Evolutionary conservation across 92 coral and sea anemone genomes (phyloP), one percentile per base, ranked within the genome.

Genomic region (Porites lobata): DNA sequence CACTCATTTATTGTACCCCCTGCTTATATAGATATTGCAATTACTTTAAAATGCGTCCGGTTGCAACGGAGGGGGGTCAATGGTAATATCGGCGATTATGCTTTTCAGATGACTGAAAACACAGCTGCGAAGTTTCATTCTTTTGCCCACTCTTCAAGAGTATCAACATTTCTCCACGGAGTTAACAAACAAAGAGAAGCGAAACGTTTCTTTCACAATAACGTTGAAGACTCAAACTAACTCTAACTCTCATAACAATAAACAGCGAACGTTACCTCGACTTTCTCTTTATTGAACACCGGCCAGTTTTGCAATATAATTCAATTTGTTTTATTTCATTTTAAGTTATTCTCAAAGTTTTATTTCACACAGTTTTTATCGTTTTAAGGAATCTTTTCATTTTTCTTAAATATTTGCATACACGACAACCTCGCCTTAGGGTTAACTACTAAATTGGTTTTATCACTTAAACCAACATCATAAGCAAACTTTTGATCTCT

Each of bases 1-100:
- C 64, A 51, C 87, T 61, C 64, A 50, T 73, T 83, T 59, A 75
- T 84, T 61, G 47, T 65, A 50, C 18, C 80, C 51, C 70, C 29
- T 15, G 50, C 72, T 50, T 51, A 50, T 0, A 18, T 59, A 61
- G 61, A 43, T 29, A 61, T 59, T 29, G 65, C 20, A 52, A 74
- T 73, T 74, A 61, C 19, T 82, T 62, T 71, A 63, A 64, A 38
- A 21, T 7, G 9, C 20, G 65, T 5, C 21, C 80, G 64, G 74
- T 73, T 20, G 15, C 72, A 1, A 9, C 21, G 21, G 32, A 20
- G 80, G 87, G 61, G 76, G 87, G 80, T 83, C 50, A 26, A 56
- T 82, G 61, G 57, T 54, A n/a, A 51, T 9, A 20, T 21, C 22
- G 26, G 13, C 51, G 19, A 19, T 51, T 1, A 0, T 72, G 59